Base-by-base conservation (phyloP, 1,140 invertebrate species). In the Drosophila ercepeae region DNA sequence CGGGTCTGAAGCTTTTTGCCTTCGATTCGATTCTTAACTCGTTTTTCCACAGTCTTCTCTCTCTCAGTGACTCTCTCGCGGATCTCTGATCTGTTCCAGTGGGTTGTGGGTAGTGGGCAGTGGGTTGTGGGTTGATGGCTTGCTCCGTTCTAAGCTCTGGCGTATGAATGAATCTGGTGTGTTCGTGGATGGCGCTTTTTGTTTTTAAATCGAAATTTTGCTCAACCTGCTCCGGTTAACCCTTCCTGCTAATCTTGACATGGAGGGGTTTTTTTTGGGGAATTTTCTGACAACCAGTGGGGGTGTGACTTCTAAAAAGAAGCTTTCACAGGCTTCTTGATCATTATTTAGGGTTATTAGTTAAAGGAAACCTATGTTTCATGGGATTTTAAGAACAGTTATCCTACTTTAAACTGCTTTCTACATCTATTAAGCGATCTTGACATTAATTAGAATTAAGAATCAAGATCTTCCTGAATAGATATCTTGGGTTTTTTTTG, bases 101-200 rank as follows among this genome's bases (percentile, higher is more conserved):
- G 36, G 39, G 63, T 55, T 55, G 81, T 48, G 63, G 75, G 63
- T 21, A 57, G 58, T 42, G 25, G 50, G 9, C n/a, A n/a, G n/a
- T n/a, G n/a, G 75, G 63, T 21, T 61, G 58, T 42, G 25, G 50
- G 9, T 4, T 58, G 70, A 55, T 51, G 75, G 32, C 41, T 39
- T 8, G n/a, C 36, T 9, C 16, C 16, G 72, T 89, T 86, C 74
- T 86, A 88, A 86, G 77, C 77, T 69, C 82, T 86, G 73, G 83
- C 46, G 64, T 70, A 75, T 88, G 82, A 86, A 86, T 86, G 82
- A 86, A 75, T 86, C 73, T 63, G 67, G 60, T 29, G 48, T 60
- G 72, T 44, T 51, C 77, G 63, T 25, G 67, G 63, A 51, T 68
- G 41, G 42, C 29, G 68, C 72, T 74, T 86, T 86, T 88, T 84